Evolutionary conservation across 2,797 vertebrate species (phyloP), one percentile per base, ranked within the genome.

Genomic region (Hippoglossus hippoglossus): DNA sequence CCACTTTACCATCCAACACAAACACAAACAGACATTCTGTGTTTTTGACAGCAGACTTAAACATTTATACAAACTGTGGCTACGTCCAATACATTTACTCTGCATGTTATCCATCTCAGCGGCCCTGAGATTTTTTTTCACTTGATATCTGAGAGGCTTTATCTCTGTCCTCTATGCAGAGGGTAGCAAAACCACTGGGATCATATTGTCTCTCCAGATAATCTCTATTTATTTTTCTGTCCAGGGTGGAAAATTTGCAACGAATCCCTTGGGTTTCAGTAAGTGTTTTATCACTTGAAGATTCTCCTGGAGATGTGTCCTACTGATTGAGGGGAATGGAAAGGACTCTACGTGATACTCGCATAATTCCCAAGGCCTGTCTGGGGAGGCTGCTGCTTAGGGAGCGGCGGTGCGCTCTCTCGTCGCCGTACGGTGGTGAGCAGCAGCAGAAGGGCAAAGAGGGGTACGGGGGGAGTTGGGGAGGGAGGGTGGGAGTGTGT

Each of bases 151-250:
- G 65, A 83, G 47, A 77, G 59, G 65, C 28, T 79, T 83, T 64
- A 90, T 91, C 89, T 81, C 65, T 81, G 81, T 84, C 75, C 67
- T 88, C 71, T 11, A 70, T 57, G 77, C 68, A 57, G 68, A 80
- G 71, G 74, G 63, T 67, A 73, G 74, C 71, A 73, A 69, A 74
- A 69, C 84, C 86, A 58, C 64, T 77, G 85, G 87, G 90, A 94
- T 80, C 67, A 75, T 36, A 78, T 84, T 91, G 87, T 93, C 93
- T 90, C 82, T 66, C 46, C 51, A 88, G 91, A 94, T 93, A 91
- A 93, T 90, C 90, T 89, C 36, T 93, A 90, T 95, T 94, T 94
- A 91, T 93, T 92, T 93, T 92, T 88, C 83, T 85, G 87, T 88
- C 84, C 88, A 92, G 91, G 89, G 85, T 90, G 89, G 91, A 93